Conservation (phyloP, 1,140 invertebrate species). For the Brachionus rotundiformis region DNA sequence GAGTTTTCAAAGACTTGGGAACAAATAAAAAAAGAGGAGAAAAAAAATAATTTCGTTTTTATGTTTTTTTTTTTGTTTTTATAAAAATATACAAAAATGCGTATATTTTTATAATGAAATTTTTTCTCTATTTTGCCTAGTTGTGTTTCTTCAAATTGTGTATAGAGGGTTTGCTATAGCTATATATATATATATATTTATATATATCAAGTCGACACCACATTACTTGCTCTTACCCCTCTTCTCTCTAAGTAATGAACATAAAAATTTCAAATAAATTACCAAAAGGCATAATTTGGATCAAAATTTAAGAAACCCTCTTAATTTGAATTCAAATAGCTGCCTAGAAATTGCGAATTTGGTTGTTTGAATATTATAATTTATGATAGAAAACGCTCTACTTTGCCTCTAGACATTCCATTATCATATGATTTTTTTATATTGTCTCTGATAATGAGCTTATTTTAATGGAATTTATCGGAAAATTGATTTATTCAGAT, state of each 20-base stretch:
- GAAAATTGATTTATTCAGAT: conserved; percentile 1
- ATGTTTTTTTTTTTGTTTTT: conserved; percentile 25
- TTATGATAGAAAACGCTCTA: neutral
- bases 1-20: neutral
- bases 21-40: conserved; percentile 24
- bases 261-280: conserved; percentile 13
- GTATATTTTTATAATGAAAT: conserved; percentile 49
- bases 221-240: conserved; percentile 11
- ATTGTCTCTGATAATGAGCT: neutral
- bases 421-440: neutral
- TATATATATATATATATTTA: too few relatives aligned
- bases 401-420: neutral
- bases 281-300: conserved; percentile 7
- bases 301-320: neutral
- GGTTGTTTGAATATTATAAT: conserved; percentile 3
- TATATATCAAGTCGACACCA: conserved; percentile 7
- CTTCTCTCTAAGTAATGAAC: neutral
- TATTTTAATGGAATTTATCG: neutral
- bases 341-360: conserved; percentile 12
- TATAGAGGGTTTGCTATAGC: neutral
- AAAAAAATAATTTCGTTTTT: conserved; percentile 48
- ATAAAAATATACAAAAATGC: conserved; percentile 46
- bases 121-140: conserved; percentile 9
- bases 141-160: conserved; percentile 14
- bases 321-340: neutral